Evolutionary conservation across 2,888 invertebrate species (phyloP).

Genomic region (Proisotoma minuta): DNA sequence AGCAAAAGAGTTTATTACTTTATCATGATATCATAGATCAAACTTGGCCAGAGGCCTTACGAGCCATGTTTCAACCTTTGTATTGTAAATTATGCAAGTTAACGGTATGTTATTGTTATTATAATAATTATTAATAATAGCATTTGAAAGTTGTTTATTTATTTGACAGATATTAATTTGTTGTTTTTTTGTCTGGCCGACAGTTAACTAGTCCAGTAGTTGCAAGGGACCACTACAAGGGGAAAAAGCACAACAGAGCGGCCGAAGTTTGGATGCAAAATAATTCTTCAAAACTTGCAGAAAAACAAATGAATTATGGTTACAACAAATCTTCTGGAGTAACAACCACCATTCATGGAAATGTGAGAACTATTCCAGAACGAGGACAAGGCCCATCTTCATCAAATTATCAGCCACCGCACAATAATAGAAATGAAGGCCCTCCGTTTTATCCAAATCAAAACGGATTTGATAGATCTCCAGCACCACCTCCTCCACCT

Average conservation of each 20-base stretch:
- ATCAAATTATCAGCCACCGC: neutral
- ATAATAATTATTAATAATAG: neutral
- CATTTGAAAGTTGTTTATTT: neutral
- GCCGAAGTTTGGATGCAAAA: conserved; percentile 32
- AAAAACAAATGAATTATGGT: neutral
- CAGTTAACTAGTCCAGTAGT: conserved; percentile 37
- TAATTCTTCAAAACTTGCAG: neutral
- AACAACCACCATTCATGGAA: conserved; percentile 5
- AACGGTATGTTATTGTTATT: conserved; percentile 18
- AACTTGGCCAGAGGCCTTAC: conserved; percentile 30
- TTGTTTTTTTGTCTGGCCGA: no score
- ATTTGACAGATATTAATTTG: neutral
- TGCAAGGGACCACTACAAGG: conserved; percentile 41
- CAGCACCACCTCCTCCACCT: neutral
- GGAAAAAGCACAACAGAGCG: conserved; percentile 35
- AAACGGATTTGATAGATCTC: neutral
- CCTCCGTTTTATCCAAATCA: neutral
- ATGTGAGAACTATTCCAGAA: neutral
- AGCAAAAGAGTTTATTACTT: conserved; percentile 15
- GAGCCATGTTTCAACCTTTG: conserved; percentile 40
- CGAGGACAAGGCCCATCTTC: neutral
- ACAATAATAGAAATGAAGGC: neutral
- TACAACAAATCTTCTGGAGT: neutral
- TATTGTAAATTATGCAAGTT: conserved; percentile 41
- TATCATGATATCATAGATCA: conserved; percentile 34